Conservation (phyloP, 2,888 invertebrate genomes). For the Xanthia icteritia region DNA sequence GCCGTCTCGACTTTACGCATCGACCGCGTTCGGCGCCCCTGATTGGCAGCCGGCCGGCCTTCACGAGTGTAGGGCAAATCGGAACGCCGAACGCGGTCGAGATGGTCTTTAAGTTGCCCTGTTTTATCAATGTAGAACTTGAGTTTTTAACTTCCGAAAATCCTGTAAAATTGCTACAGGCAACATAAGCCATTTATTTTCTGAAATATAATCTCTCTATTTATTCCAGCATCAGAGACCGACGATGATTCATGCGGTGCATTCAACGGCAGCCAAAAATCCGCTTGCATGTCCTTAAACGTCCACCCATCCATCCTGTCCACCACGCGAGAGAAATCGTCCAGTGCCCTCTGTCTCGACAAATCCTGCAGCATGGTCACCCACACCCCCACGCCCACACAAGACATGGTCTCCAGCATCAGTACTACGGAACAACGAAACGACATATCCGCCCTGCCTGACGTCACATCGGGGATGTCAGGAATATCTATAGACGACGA, state of each 20-base stretch:
- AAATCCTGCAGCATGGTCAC: conserved; percentile 87
- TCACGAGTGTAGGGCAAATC: too few relatives aligned
- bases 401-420: conserved; percentile 89
- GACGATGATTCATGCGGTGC: conserved; percentile 89
- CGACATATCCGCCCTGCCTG: conserved; percentile 86
- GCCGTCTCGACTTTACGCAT: too few relatives aligned
- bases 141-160: background rate
- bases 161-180: background rate
- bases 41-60: too few relatives aligned
- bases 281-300: conserved; percentile 86
- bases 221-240: conserved; percentile 83
- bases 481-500: conserved; percentile 89
- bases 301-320: conserved; percentile 85
- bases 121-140: background rate
- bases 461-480: conserved; percentile 88
- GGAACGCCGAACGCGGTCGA: too few relatives aligned
- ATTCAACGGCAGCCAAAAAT: conserved; percentile 88
- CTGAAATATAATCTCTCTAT: background rate
- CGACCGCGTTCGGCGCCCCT: too few relatives aligned
- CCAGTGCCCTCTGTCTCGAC: conserved; percentile 87
- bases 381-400: conserved; percentile 88
- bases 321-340: conserved; percentile 85
- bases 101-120: too few relatives aligned
- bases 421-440: conserved; percentile 88
- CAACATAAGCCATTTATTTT: background rate